Evolutionary conservation across 2,113 vertebrate species (phyloP).

Genomic region (Mellivora capensis): DNA sequence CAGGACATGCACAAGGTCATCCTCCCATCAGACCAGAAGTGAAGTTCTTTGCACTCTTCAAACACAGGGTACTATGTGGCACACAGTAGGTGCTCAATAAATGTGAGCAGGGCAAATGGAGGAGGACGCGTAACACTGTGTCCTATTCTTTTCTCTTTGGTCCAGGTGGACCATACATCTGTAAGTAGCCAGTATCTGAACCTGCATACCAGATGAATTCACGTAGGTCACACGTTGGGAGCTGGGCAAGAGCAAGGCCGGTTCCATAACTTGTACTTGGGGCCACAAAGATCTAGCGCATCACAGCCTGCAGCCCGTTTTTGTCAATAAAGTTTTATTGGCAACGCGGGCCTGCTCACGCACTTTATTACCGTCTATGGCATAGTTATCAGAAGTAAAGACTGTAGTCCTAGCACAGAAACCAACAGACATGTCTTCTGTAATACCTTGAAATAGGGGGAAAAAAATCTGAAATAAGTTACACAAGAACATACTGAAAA

Average conservation of each 20-base stretch:
- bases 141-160: background rate
- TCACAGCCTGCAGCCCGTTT: background rate
- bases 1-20: background rate
- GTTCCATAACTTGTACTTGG: background rate
- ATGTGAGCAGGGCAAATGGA: too few species aligned
- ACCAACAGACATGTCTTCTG: background rate
- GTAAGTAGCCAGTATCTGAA: too few species aligned
- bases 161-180: rapidly evolving
- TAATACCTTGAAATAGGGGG: too few species aligned
- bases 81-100: rapidly evolving
- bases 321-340: background rate
- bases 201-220: background rate
- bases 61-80: rapidly evolving
- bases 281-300: background rate
- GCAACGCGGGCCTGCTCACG: rapidly evolving
- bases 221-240: background rate
- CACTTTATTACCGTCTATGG: background rate
- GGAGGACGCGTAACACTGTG: rapidly evolving
- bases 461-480: background rate
- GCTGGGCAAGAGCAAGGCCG: background rate
- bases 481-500: background rate
- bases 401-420: rapidly evolving
- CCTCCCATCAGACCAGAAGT: background rate
- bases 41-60: background rate
- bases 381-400: background rate